Evolutionary conservation across 1,140 invertebrate species (phyloP).

Genomic region (Orchestia grillus): DNA sequence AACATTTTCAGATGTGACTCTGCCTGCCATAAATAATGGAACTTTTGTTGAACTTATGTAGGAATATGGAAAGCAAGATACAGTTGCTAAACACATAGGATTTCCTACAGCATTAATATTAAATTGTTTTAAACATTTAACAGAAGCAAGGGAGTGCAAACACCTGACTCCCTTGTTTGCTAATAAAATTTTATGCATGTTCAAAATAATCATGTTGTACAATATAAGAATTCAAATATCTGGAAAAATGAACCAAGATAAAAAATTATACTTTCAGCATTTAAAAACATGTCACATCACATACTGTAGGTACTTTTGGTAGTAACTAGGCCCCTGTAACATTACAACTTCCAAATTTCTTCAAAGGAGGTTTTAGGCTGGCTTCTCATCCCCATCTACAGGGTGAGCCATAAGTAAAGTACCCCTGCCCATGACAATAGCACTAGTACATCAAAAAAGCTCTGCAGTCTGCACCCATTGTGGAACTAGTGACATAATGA

Average conservation of each 20-base stretch:
- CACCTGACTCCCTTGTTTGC: not conserved
- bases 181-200: not conserved
- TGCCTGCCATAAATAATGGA: not conserved
- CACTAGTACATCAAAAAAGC: too few relatives aligned
- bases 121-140: not conserved
- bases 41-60: not conserved
- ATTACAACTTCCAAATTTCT: too few relatives aligned
- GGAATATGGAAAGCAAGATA: not conserved
- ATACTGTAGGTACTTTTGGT: too few relatives aligned
- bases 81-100: not conserved
- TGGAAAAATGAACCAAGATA: not conserved
- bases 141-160: not conserved
- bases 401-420: too few relatives aligned
- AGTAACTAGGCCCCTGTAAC: too few relatives aligned
- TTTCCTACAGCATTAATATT: not conserved
- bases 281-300: too few relatives aligned
- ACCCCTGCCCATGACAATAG: too few relatives aligned
- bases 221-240: not conserved
- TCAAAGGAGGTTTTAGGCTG: too few relatives aligned
- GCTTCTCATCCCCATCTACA: too few relatives aligned
- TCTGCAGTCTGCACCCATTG: too few relatives aligned
- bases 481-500: too few relatives aligned
- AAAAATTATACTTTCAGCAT: not conserved
- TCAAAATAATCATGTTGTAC: not conserved
- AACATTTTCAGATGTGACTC: not conserved